phyloP scores from a whole-genome alignment of 2,888 invertebrate species.

The Nephrocerus scutellatus region DNA sequence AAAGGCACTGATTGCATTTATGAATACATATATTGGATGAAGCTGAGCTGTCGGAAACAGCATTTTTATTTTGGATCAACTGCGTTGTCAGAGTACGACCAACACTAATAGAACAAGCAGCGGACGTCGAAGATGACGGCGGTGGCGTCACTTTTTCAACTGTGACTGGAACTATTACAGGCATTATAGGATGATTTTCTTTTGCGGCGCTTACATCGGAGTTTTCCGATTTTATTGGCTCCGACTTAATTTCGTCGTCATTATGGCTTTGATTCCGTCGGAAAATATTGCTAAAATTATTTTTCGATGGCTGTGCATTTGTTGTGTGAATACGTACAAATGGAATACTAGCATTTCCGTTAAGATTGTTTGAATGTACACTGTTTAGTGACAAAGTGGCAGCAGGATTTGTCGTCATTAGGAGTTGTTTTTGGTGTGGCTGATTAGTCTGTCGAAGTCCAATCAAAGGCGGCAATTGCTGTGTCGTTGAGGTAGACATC shows the following conservation, averaged over 20 bases:
- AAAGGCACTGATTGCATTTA: slow-evolving; percentile 40
- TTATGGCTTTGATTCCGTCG: slow-evolving; percentile 30
- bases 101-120: slow-evolving; percentile 1
- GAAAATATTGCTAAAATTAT: slow-evolving; percentile 38
- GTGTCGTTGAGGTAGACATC: slow-evolving; percentile 4
- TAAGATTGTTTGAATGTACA: slow-evolving; percentile 13
- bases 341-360: slow-evolving; percentile 28
- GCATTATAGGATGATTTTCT: no score
- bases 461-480: not conserved
- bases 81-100: no score
- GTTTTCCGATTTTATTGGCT: slow-evolving; percentile 44
- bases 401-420: no score
- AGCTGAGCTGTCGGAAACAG: slow-evolving; percentile 9
- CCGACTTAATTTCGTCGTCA: slow-evolving; percentile 44
- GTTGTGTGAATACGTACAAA: slow-evolving; percentile 45
- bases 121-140: slow-evolving; percentile 1
- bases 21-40: slow-evolving; percentile 18
- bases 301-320: slow-evolving; percentile 36
- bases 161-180: no score
- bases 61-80: slow-evolving; percentile 4
- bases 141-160: not conserved
- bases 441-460: not conserved
- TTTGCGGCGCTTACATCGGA: slow-evolving; percentile 30
- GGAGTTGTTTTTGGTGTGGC: no score
- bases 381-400: slow-evolving; percentile 3